Percentiles rank a stretch among this genome's conserved stretches.
These are phyloP conservation scores for Myopa tessellatipennis DNA, from an alignment of 2,888 invertebrate species.

Conservation along the genomic window DNA sequence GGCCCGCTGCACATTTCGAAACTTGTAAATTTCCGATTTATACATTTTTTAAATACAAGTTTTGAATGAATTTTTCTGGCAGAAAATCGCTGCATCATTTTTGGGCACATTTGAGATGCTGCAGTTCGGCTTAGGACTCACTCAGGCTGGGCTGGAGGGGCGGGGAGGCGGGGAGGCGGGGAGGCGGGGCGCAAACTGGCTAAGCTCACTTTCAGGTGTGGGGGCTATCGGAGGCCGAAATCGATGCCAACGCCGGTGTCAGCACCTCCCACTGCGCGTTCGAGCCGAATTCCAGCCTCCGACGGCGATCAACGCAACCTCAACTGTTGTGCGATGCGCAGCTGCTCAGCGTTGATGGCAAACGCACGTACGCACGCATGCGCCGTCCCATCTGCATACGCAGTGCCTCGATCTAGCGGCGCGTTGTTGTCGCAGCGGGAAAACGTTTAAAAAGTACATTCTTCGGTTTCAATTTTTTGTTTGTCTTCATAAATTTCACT, in stretches of 20 bases:
- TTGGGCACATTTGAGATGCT: background rate
- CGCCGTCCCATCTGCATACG: background rate
- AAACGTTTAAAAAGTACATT: slow-evolving; percentile 36
- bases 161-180: background rate
- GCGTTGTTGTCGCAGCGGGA: slow-evolving; percentile 40
- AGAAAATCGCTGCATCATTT: background rate
- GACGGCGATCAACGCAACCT: background rate
- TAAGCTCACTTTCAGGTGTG: background rate
- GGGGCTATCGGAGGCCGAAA: background rate
- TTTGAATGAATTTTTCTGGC: slow-evolving; percentile 36
- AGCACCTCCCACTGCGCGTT: slow-evolving; percentile 12
- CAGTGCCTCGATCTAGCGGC: background rate
- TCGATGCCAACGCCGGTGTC: background rate
- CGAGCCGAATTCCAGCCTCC: background rate
- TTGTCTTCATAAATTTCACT: slow-evolving; percentile 26
- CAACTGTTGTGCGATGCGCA: background rate
- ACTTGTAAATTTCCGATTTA: background rate
- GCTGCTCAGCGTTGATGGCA: background rate
- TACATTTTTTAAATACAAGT: background rate
- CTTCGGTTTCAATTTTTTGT: slow-evolving; percentile 26
- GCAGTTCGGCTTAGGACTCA: slow-evolving; percentile 8
- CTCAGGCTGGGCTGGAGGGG: background rate
- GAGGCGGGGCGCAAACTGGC: background rate
- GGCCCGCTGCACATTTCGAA: background rate
- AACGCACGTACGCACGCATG: slow-evolving; percentile 8